Evolutionary conservation across 2,888 invertebrate species (phyloP).

Genomic region (Cristatella mucedo): DNA sequence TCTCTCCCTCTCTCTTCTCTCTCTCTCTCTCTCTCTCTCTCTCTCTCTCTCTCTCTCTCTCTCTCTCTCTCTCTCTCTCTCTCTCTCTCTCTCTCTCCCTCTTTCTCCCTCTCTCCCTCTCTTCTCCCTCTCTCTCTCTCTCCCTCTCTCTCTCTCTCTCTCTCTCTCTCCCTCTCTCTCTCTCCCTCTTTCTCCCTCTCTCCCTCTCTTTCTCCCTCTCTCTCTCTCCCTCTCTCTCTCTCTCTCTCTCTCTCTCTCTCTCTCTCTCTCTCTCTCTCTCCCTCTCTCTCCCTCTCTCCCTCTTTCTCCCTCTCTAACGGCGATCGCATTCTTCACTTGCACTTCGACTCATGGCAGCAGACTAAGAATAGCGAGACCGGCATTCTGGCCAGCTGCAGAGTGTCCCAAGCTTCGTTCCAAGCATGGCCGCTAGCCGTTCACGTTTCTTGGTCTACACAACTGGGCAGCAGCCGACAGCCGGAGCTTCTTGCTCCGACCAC

Average conservation of each 20-base stretch:
- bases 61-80: constrained; percentile 5
- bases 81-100: constrained; percentile 7
- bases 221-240: constrained; percentile 1
- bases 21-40: neutral
- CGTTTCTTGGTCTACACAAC: too few species aligned
- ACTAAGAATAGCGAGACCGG: too few species aligned
- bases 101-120: constrained; percentile 4
- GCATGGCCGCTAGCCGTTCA: too few species aligned
- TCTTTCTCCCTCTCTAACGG: constrained; percentile 5
- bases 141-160: neutral
- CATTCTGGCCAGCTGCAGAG: too few species aligned
- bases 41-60: constrained; percentile 5
- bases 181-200: neutral
- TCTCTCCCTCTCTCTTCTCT: neutral
- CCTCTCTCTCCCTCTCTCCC: constrained; percentile 4
- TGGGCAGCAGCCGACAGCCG: too few species aligned
- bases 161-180: neutral
- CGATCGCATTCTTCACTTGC: too few species aligned
- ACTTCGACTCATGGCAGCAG: too few species aligned
- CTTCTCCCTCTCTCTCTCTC: neutral
- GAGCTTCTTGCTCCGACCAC: too few species aligned
- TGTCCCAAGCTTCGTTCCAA: too few species aligned
- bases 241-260: constrained; percentile 7
- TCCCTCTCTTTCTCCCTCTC: neutral
- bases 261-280: constrained; percentile 6